Conservation (phyloP, 2,888 invertebrate genomes). For the Marasmarcha lunaedactyla region DNA sequence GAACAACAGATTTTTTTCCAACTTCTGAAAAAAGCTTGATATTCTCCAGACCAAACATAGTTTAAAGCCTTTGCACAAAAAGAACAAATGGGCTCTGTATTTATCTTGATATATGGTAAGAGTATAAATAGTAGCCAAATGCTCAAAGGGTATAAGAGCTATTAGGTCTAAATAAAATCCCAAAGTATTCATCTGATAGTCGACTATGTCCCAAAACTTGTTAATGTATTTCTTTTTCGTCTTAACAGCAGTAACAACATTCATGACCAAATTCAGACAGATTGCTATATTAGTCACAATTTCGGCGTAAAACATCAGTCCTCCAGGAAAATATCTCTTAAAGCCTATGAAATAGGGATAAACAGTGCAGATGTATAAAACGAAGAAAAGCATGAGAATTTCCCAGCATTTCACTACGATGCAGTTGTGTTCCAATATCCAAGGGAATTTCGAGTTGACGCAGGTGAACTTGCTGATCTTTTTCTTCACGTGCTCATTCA, state of each 20-base stretch:
- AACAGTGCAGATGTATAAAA: slow-evolving; percentile 45
- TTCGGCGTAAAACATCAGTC: slow-evolving; percentile 42
- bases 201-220: slow-evolving; percentile 39
- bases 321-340: slow-evolving; percentile 40
- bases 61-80: slow-evolving; percentile 63
- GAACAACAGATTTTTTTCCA: slow-evolving; percentile 46
- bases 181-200: slow-evolving; percentile 49
- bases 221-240: slow-evolving; percentile 49
- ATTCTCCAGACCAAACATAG: slow-evolving; percentile 63
- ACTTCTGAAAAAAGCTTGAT: slow-evolving; percentile 49
- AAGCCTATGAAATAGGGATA: slow-evolving; percentile 65
- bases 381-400: slow-evolving; percentile 43
- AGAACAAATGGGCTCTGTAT: slow-evolving; percentile 51
- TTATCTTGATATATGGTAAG: slow-evolving; percentile 39
- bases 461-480: slow-evolving; percentile 42
- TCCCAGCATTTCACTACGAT: slow-evolving; percentile 60
- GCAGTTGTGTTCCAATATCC: slow-evolving; percentile 57
- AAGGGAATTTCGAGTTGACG: slow-evolving; percentile 45
- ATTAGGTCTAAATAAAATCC: slow-evolving; percentile 64
- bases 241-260: slow-evolving; percentile 55
- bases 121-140: slow-evolving; percentile 48
- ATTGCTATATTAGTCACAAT: slow-evolving; percentile 46
- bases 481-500: slow-evolving; percentile 57
- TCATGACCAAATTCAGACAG: slow-evolving; percentile 47
- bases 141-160: slow-evolving; percentile 59